Evolutionary conservation across 2,113 vertebrate species (phyloP).

Genomic region (Cyprinus carpio): DNA sequence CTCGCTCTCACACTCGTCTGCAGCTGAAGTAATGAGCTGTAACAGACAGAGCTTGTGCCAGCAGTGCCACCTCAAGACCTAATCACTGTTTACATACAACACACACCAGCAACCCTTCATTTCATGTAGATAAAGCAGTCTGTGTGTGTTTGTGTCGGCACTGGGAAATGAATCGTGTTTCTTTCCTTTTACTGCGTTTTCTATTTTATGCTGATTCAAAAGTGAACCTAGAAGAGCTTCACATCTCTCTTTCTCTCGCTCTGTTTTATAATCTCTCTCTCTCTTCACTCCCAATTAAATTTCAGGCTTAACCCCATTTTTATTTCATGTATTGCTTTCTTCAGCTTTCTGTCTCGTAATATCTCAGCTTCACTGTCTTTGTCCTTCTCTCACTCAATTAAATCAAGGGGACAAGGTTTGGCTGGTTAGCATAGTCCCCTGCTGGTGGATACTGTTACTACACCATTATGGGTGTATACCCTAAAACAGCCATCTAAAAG

Average conservation of each 20-base stretch:
- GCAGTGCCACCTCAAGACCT: not conserved
- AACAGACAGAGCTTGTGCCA: not conserved
- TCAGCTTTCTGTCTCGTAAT: not conserved
- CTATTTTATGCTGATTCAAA: constrained; percentile 22
- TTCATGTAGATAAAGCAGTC: not conserved
- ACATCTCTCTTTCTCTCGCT: not conserved
- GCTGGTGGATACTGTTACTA: not conserved
- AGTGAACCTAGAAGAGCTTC: not conserved
- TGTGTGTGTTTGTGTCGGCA: not conserved
- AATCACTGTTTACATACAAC: constrained; percentile 3
- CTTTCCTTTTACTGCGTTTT: constrained; percentile 6
- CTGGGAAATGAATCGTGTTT: not conserved
- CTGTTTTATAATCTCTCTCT: constrained; percentile 1
- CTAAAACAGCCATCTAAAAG: not conserved
- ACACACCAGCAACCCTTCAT: not conserved
- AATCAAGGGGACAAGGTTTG: not conserved
- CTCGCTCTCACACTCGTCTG: not conserved
- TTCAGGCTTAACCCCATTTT: not conserved
- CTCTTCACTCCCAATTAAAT: not conserved
- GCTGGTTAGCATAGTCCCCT: not conserved
- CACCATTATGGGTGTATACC: not conserved
- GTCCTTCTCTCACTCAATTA: not conserved
- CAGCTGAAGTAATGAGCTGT: not conserved
- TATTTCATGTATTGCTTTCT: not conserved
- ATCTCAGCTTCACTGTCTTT: not conserved